Percentiles rank a stretch among this genome's conserved stretches.
These are phyloP conservation scores for Carlito syrichta DNA, from an alignment of 2,113 vertebrate genomes.

Conservation along the genomic window DNA sequence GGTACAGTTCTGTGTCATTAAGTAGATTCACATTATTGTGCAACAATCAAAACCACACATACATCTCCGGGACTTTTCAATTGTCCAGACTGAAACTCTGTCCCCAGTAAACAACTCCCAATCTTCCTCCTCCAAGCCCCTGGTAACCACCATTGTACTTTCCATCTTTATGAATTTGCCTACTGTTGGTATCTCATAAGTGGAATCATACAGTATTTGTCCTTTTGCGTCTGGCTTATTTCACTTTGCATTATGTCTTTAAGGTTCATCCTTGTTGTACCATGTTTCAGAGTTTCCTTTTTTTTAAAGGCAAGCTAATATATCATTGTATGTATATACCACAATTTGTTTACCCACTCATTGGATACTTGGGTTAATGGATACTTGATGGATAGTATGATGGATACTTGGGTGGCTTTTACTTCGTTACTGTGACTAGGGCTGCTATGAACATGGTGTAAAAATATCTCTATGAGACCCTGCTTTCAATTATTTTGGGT, in stretches of 20 bases:
- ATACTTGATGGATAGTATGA: no score
- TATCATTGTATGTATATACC: background rate
- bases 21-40: background rate
- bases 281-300: background rate
- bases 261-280: background rate
- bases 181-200: background rate
- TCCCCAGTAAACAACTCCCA: background rate
- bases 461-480: background rate
- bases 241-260: background rate
- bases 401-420: background rate
- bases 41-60: rapidly evolving
- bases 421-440: background rate
- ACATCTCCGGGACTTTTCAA: background rate
- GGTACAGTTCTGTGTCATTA: background rate
- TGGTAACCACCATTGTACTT: background rate
- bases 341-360: background rate
- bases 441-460: background rate
- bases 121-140: no score
- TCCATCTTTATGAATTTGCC: background rate
- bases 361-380: background rate
- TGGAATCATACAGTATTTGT: background rate
- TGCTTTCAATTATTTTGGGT: background rate
- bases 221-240: background rate
- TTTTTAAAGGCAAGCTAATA: background rate
- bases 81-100: background rate